These are phyloP conservation scores for Nemotelus pantherinus DNA, from an alignment of 2,888 invertebrate genomes.

Conservation along the genomic window DNA sequence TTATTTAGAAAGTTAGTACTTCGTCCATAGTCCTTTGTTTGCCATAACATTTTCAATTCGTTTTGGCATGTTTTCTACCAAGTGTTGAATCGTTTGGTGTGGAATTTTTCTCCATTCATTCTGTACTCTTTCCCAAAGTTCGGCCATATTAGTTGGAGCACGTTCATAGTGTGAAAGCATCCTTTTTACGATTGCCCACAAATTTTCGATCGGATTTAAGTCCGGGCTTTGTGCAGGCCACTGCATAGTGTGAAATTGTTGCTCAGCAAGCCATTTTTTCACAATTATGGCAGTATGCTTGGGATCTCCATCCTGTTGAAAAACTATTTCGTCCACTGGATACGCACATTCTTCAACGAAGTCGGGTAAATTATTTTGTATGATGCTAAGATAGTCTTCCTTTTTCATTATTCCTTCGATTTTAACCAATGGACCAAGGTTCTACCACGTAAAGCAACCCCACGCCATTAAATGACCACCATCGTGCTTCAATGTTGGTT, in stretches of 20 bases:
- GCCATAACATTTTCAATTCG: not conserved
- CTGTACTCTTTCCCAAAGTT: constrained; percentile 6
- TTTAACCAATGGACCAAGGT: not conserved
- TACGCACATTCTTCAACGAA: constrained; percentile 12
- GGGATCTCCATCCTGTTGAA: constrained; percentile 10
- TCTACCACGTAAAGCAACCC: constrained; percentile 13
- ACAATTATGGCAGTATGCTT: constrained; percentile 16
- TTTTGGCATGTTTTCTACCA: constrained; percentile 8
- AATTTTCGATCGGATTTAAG: not conserved
- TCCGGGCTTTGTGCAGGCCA: constrained; percentile 4
- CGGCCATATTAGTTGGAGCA: not conserved
- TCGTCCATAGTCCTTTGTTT: constrained; percentile 42
- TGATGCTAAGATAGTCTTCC: constrained; percentile 12
- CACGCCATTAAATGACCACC: constrained; percentile 25
- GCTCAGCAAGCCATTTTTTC: constrained; percentile 23
- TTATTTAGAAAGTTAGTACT: constrained; percentile 1
- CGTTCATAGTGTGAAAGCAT: constrained; percentile 8
- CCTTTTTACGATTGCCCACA: constrained; percentile 10
- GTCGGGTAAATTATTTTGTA: constrained; percentile 2
- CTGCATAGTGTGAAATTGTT: constrained; percentile 9
- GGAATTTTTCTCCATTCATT: constrained; percentile 3
- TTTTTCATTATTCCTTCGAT: constrained; percentile 2
- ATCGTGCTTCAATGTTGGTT: constrained; percentile 18
- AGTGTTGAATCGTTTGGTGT: constrained; percentile 8
- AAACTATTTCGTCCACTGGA: constrained; percentile 1